Base-by-base conservation (phyloP, 2,113 vertebrate species). In the Leptobrachium leishanense region DNA sequence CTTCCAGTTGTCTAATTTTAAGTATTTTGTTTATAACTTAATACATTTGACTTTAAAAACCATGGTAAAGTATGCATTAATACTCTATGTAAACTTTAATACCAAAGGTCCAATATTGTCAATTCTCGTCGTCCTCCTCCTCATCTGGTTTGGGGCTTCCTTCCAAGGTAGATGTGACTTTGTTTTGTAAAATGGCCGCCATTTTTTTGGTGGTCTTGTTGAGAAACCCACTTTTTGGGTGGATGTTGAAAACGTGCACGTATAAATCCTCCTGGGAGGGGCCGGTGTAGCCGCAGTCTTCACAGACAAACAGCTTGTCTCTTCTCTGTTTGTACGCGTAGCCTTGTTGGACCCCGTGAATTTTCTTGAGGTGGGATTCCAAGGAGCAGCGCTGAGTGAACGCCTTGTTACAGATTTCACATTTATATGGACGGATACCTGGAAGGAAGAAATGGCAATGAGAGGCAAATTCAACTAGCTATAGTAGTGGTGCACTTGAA, bases 371-470 rank as follows among this genome's bases (percentile, higher is more conserved):
- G 81, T 95, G 94, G 0, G 95, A 93, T 83, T 95, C 95, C 81
- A 95, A 84, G 1, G 95, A 95, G 40, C 95, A 95, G 74, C 94
- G 93, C 87, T 95, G 95, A 0, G 94, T 95, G 84, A 95, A 95
- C 72, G 95, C 95, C 82, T 95, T 95, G 78, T 91, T 88, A 87
- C 95, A 95, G 5, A 94, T 82, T 1, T 92, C 91, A 0, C 95
- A 95, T 74, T 95, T 95, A 87, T 95, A 95, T 50, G 94, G 94
- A 3, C 94, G 92, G 44, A 95, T 94, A 71, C 94, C 94, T 94
- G 80, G 20, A 72, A 76, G 0, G 0, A 6, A 41, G 31, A 50
- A 31, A 31, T 31, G 20, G 20, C 20, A 31, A 31, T 31, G 20
- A 31, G 20, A 31, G 20, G 20, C 20, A 50, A 50, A 50, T 50